Conservation (phyloP, 1,140 invertebrate genomes). For the Kradibia gibbosae region DNA sequence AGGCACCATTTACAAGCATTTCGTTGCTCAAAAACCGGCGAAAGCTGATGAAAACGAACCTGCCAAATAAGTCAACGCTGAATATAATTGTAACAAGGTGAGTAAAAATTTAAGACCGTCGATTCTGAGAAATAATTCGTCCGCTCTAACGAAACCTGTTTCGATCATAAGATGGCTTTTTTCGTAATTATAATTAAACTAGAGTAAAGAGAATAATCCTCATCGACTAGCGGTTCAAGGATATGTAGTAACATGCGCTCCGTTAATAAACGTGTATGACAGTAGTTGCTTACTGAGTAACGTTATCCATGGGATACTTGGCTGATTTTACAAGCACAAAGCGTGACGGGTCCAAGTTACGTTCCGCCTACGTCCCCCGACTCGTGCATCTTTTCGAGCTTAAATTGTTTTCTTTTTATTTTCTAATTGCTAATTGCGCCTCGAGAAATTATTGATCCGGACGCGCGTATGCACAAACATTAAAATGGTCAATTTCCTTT, state of each 20-base stretch:
- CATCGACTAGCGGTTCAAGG: constrained; percentile 13
- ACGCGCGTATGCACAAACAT: neutral
- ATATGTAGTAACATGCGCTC: constrained; percentile 28
- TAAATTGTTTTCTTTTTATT: neutral
- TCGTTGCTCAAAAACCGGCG: neutral
- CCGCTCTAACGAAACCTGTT: neutral
- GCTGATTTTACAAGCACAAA: constrained; percentile 64
- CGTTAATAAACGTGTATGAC: constrained; percentile 53
- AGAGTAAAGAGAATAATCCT: constrained; percentile 22
- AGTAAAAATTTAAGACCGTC: neutral
- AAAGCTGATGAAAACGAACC: neutral
- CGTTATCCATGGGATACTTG: constrained; percentile 67
- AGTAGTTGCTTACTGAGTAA: constrained; percentile 60
- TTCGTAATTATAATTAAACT: constrained; percentile 22
- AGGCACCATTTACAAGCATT: too few species aligned
- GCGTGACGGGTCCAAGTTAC: constrained; percentile 64
- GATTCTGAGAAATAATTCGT: neutral
- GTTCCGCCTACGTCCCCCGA: constrained; percentile 36
- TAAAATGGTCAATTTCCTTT: neutral
- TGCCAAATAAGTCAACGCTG: neutral
- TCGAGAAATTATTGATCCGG: neutral
- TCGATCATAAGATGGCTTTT: neutral
- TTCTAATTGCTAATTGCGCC: neutral
- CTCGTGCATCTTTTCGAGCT: neutral
- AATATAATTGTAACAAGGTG: neutral